Conservation (phyloP, 2,113 vertebrate species). For the Sorex araneus region DNA sequence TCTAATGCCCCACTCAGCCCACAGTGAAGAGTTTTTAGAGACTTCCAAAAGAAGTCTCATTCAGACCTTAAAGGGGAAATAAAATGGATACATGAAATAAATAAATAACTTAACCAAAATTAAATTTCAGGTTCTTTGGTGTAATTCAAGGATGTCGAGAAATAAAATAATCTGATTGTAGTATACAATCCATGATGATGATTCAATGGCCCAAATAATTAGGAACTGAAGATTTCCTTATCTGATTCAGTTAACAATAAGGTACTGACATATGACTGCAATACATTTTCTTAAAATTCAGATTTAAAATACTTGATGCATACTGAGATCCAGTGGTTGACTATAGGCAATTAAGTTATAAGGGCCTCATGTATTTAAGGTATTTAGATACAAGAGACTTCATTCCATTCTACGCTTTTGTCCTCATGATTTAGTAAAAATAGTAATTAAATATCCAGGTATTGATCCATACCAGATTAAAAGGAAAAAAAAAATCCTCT, state of each 20-base stretch:
- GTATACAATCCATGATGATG: slow-evolving; percentile 83
- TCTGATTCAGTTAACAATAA: slow-evolving; percentile 78
- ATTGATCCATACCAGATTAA: slow-evolving; percentile 70
- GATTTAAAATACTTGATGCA: slow-evolving; percentile 81
- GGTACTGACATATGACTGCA: slow-evolving; percentile 71
- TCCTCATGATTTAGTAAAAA: slow-evolving; percentile 84
- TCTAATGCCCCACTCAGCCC: slow-evolving; percentile 64
- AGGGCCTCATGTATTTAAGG: slow-evolving; percentile 73
- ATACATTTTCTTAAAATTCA: slow-evolving; percentile 62
- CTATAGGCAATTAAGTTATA: slow-evolving; percentile 77
- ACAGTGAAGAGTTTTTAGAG: slow-evolving; percentile 72
- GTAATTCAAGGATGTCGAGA: slow-evolving; percentile 82
- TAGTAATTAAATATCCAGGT: slow-evolving; percentile 74
- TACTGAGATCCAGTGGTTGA: slow-evolving; percentile 83
- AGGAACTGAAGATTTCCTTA: slow-evolving; percentile 79
- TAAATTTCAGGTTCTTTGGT: slow-evolving; percentile 87
- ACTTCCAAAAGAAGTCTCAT: slow-evolving; percentile 76
- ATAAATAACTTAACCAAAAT: slow-evolving; percentile 88
- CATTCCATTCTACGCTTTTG: slow-evolving; percentile 62
- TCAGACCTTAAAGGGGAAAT: slow-evolving; percentile 81
- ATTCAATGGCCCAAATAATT: slow-evolving; percentile 79
- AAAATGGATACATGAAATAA: slow-evolving; percentile 85
- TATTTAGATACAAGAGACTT: slow-evolving; percentile 74
- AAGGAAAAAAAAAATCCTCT: slow-evolving; percentile 65
- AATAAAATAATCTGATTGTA: slow-evolving; percentile 84